Evolutionary conservation across 2,797 vertebrate genomes (phyloP), one percentile per base, ranked within the genome.

Genomic region (Pseudochaenichthys georgianus): DNA sequence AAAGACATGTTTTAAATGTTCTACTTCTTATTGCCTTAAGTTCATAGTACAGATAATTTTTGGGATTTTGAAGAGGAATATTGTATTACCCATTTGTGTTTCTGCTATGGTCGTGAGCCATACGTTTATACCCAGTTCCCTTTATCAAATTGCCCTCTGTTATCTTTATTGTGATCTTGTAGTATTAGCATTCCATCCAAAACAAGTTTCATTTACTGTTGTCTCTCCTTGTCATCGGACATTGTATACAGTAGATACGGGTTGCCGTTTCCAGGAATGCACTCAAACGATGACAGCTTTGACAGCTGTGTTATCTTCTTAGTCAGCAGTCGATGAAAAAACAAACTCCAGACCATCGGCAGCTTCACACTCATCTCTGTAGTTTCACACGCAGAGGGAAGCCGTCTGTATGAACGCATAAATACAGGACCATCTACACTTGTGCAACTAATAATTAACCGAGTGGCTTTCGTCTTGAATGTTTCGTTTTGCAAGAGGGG

Each of bases 271-370:
- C 75, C 78, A 82, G 73, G 67, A 88, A 83, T 65, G 70, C 71
- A 17, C 63, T 86, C 31, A 83, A 59, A 70, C 57, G 13, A 53
- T 66, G 66, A 87, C 83, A 77, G 84, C 75, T 87, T 84, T 80
- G 82, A 87, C 85, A 91, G 83, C 79, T 89, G 85, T 87, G 85
- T 87, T 90, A 78, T 85, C 81, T 82, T 88, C 65, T 80, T 55
- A 87, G 83, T 89, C 84, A 80, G 70, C 78, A 84, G 72, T 59
- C 31, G 19, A 45, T 34, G 31, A 74, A 78, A 77, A 71, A 64
- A 77, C 53, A 78, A 73, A 77, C 69, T 74, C 64, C 47, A 74
- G 55, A 2, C 60, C 64, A 66, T 82, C 79, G 66, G 80, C 75
- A 71, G 60, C 65, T 1, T 46, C 63, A 53, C 64, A 77, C 78